Percentiles rank a stretch among this genome's conserved stretches.
Conservation (phyloP, 2,888 invertebrate species). For the Ennomos erosarius region DNA sequence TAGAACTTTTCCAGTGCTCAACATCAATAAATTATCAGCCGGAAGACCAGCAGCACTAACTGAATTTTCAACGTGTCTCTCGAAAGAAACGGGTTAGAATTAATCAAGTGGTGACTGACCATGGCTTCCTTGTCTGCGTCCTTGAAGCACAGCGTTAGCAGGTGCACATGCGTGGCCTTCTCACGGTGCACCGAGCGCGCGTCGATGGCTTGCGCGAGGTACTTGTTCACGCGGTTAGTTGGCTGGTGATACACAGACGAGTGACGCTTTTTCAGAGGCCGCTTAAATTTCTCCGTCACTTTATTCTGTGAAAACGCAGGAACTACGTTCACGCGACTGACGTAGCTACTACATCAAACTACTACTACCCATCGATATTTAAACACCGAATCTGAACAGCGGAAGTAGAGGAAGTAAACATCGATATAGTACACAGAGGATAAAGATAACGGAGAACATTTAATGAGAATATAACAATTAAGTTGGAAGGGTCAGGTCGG, state of each 20-base stretch:
- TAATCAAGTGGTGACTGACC: conserved; percentile 54
- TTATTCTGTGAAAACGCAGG: conserved; percentile 87
- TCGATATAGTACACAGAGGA: conserved; percentile 41
- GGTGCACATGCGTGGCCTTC: conserved; percentile 94
- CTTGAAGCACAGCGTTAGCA: conserved; percentile 93
- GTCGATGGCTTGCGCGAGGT: conserved; percentile 95
- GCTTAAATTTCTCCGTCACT: conserved; percentile 94
- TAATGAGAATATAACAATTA: conserved; percentile 38
- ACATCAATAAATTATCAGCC: too few species aligned
- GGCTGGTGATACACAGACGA: conserved; percentile 95
- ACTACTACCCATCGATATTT: conserved; percentile 48
- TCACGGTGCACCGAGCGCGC: conserved; percentile 95
- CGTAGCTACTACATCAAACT: conserved; percentile 26
- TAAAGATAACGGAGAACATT: conserved; percentile 47
- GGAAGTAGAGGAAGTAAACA: conserved; percentile 36
- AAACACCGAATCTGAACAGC: conserved; percentile 24
- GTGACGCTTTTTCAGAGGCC: conserved; percentile 95
- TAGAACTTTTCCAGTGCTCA: too few species aligned
- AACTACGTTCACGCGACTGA: conserved; percentile 49
- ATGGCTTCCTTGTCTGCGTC: conserved; percentile 93
- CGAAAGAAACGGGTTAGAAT: too few species aligned
- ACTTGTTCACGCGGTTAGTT: conserved; percentile 96
- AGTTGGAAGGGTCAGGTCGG: conserved; percentile 46
- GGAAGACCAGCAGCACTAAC: too few species aligned
- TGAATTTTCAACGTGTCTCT: too few species aligned